These are phyloP conservation scores for Drosophila ironensis DNA, from an alignment of 1,140 invertebrate species.

Conservation along the genomic window DNA sequence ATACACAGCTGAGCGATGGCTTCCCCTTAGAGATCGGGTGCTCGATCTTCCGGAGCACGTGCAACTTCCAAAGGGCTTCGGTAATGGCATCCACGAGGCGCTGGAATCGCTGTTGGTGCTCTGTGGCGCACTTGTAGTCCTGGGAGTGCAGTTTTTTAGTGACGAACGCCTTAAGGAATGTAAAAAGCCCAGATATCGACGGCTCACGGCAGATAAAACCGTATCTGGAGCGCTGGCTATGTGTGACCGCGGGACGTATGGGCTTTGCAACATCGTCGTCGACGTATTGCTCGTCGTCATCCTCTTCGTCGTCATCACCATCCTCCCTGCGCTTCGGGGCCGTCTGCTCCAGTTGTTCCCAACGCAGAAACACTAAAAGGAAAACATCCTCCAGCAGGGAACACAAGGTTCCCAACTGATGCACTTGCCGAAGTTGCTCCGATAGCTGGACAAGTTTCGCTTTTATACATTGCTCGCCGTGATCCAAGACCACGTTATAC, in stretches of 20 bases:
- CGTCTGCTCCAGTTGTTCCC: constrained; percentile 62
- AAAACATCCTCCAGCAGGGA: constrained; percentile 69
- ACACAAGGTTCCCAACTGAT: constrained; percentile 56
- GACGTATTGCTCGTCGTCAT: constrained; percentile 61
- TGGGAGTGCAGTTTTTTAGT: constrained; percentile 75
- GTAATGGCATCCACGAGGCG: constrained; percentile 61
- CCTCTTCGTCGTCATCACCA: constrained; percentile 31
- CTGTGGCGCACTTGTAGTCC: constrained; percentile 57
- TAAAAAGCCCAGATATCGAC: constrained; percentile 56
- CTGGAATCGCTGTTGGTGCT: constrained; percentile 59
- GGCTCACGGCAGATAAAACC: constrained; percentile 70
- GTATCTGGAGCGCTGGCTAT: constrained; percentile 25
- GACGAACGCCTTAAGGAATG: constrained; percentile 63
- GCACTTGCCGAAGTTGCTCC: constrained; percentile 56
- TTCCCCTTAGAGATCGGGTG: constrained; percentile 30
- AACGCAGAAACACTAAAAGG: constrained; percentile 69
- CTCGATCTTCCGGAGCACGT: constrained; percentile 70
- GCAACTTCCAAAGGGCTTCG: constrained; percentile 71
- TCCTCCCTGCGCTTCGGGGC: constrained; percentile 1
- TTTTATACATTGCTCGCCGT: constrained; percentile 28
- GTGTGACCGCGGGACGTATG: neutral
- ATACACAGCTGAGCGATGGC: constrained; percentile 8
- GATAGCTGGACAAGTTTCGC: constrained; percentile 54
- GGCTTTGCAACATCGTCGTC: constrained; percentile 50
- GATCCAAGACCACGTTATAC: constrained; percentile 58